Evolutionary conservation across 2,113 vertebrate species (phyloP), one percentile per base, ranked within the genome.

Genomic region (Lepus timidus): DNA sequence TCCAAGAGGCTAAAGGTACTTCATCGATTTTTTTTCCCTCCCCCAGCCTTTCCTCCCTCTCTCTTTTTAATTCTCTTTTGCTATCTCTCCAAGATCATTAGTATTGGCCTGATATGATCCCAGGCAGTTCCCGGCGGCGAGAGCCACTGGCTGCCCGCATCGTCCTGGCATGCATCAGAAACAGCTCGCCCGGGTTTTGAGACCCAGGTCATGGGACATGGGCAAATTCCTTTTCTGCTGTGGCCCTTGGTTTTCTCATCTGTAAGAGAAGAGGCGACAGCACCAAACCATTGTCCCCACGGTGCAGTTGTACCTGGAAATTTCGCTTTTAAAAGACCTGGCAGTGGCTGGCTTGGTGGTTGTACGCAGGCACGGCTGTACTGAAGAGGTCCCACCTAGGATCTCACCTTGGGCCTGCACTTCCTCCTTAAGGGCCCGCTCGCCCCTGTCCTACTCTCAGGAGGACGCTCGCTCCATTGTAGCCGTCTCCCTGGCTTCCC

Each of bases 1-100:
- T 96, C 91, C 81, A 88, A 55, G 84, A 87, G 96, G 82, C 84
- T 94, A 94, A 95, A 90, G 95, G 93, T 93, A 76, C 94, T 92
- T 93, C 81, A 96, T 94, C 51, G 83, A 96, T 94, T 84, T 93
- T 36, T 61, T 1, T 31, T 6, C 12, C 29, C 22, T 23, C 73
- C 61, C 61, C 85, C 52, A 0, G 17, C 33, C 19, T 55, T 36
- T 36, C 33, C 62, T 55, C 44, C 51, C 49, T 29, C 55, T 31
- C 13, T 31, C 51, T 51, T 83, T 90, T 88, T 93, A 76, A 91
- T 97, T 97, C 91, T 68, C 39, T 75, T 44, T 51, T 1, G 1
- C 1, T 88, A 8, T 49, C 85, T 84, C 75, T 71, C 78, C 7
- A 51, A 76, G 16, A 58, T 95, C 68, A 6, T 91, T 36, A 19